Percentiles rank a stretch among this genome's conserved stretches.
phyloP scores from a whole-genome alignment of 1,140 invertebrate species.

The Drosophila punjabiensis region DNA sequence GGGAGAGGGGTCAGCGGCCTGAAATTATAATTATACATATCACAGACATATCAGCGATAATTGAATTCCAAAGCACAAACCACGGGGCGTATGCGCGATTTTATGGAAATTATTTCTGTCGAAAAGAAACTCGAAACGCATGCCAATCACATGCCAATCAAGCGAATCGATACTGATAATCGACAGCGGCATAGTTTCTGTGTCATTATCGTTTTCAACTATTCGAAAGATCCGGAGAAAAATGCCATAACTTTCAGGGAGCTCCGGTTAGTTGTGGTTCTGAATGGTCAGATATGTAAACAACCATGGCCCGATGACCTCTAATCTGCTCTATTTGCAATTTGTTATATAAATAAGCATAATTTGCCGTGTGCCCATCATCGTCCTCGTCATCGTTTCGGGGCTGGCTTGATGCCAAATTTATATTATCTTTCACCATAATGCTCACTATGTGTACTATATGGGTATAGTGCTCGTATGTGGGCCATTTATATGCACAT shows the following conservation, averaged over 20 bases:
- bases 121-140: neutral
- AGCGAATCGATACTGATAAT: conserved; percentile 16
- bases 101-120: conserved; percentile 11
- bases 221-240: conserved; percentile 16
- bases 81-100: conserved; percentile 68
- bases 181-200: conserved; percentile 20
- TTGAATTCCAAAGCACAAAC: conserved; percentile 30
- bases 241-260: neutral
- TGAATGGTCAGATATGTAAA: conserved; percentile 22
- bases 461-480: conserved; percentile 18
- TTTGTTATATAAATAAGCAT: conserved; percentile 76
- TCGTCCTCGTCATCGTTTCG: conserved; percentile 9
- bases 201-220: conserved; percentile 43
- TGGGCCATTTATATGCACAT: conserved; percentile 74
- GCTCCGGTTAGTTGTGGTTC: neutral
- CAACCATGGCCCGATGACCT: conserved; percentile 41
- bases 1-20: neutral
- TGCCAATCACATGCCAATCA: conserved; percentile 52
- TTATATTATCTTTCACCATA: conserved; percentile 37
- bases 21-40: conserved; percentile 44
- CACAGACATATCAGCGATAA: conserved; percentile 23
- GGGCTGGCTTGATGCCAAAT: conserved; percentile 37
- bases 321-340: conserved; percentile 70
- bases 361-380: conserved; percentile 38
- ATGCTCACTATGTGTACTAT: conserved; percentile 10